These are phyloP conservation scores for Mystacides longicornis DNA, from an alignment of 2,888 invertebrate genomes.

Conservation along the genomic window DNA sequence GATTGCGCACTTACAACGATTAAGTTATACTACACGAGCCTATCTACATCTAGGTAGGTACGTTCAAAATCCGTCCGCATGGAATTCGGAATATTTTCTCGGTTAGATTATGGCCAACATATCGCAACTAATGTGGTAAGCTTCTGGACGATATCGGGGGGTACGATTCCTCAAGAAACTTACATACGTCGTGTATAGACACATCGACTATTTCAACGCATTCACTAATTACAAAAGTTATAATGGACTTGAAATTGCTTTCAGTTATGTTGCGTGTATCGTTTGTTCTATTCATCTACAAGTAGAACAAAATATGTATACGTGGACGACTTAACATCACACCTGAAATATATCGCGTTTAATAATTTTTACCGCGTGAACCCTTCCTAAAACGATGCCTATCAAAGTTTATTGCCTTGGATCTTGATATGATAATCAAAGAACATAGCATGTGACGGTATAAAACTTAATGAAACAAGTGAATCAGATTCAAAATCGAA, in stretches of 20 bases:
- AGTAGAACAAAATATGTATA: neutral
- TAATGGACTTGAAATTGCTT: constrained; percentile 23
- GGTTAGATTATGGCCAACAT: neutral
- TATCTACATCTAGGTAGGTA: neutral
- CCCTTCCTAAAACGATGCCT: neutral
- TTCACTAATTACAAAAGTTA: constrained; percentile 23
- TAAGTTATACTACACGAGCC: neutral
- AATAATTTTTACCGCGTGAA: neutral
- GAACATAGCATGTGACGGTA: too few relatives aligned
- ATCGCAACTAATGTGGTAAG: neutral
- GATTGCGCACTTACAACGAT: neutral
- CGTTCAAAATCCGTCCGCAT: neutral
- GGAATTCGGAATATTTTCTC: neutral
- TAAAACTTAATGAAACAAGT: too few relatives aligned
- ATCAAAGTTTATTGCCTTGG: too few relatives aligned
- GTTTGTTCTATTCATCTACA: neutral
- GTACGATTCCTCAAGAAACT: too few relatives aligned
- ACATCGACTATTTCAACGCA: constrained; percentile 16
- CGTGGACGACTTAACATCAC: neutral
- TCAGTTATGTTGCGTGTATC: constrained; percentile 4
- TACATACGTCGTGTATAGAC: too few relatives aligned
- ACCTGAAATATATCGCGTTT: neutral
- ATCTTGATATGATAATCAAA: too few relatives aligned
- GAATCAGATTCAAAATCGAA: too few relatives aligned
- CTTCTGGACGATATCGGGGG: neutral